Evolutionary conservation across 2,113 vertebrate species (phyloP), one percentile per base, ranked within the genome.

Genomic region (Atlantisia rogersi): DNA sequence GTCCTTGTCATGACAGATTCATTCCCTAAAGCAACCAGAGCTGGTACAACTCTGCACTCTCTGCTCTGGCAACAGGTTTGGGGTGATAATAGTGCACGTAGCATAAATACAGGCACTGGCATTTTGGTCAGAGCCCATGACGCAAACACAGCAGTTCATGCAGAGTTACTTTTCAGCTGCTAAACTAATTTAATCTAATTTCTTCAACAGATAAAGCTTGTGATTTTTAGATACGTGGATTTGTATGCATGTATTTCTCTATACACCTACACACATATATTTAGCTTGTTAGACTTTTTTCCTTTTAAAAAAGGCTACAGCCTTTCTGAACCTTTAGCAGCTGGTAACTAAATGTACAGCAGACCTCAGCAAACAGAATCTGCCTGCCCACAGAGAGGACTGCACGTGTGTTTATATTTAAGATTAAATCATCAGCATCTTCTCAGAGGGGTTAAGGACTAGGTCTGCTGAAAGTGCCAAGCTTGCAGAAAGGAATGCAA

Each of bases 261-360:
- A 3, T 29, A 7, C 2, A 46, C 11, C 32, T 29, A 42, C 6
- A 9, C 1, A 6, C 10, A 48, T 32, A 55, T 12, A 2, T 15
- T 7, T 17, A 65, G 15, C 53, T 60, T 26, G 44, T 1, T 31
- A 50, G 48, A 26, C 21, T 16, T 31, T 32, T 26, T 15, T 10
- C 20, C 11, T 12, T 48, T 52, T 4, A 5, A 69, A 21, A 46
- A 91, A 67, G 26, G 58, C 37, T 62, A 17, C 21, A 25, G 62
- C 50, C n/a, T 65, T 28, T 50, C 55, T 91, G 56, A 59, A 28
- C 28, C 35, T 74, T 25, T 5, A 42, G 55, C 68, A 28, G 6
- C 26, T 50, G 85, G 9, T 55, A 84, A 46, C 35, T 40, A 76
- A 91, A 53, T 8, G 4, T 19, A 3, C 21, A 22, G 39, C 78